Evolutionary conservation across 1,140 invertebrate species (phyloP).

Genomic region (Bicyclus anynana): DNA sequence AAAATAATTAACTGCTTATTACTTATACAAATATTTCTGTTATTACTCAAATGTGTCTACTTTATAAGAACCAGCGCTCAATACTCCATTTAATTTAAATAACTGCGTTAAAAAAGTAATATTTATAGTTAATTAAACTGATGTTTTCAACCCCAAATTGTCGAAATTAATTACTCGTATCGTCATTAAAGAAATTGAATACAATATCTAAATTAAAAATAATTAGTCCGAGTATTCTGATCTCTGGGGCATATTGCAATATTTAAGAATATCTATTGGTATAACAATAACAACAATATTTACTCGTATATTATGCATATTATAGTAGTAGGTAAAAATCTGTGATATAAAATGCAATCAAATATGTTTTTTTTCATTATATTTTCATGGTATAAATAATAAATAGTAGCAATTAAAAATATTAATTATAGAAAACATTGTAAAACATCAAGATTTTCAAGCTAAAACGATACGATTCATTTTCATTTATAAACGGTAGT

Average conservation of each 20-base stretch:
- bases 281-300: no score
- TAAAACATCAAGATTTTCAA: not conserved
- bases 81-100: slow-evolving; percentile 8
- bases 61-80: not conserved
- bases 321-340: no score
- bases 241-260: not conserved
- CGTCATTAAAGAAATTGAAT: not conserved
- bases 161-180: slow-evolving; percentile 10
- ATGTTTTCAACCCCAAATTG: slow-evolving; percentile 10
- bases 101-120: slow-evolving; percentile 10
- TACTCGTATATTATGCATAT: no score
- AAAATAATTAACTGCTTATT: no score
- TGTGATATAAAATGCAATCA: no score
- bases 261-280: not conserved
- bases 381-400: not conserved
- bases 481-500: no score
- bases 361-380: no score
- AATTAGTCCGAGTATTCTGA: not conserved
- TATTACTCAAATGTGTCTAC: not conserved
- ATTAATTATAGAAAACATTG: not conserved
- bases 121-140: slow-evolving; percentile 31
- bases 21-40: not conserved
- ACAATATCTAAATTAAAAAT: slow-evolving; percentile 3
- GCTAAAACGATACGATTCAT: not conserved
- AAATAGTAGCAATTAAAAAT: not conserved